These are phyloP conservation scores for Drosophila nigricruria DNA, from an alignment of 2,888 invertebrate genomes.

Conservation along the genomic window DNA sequence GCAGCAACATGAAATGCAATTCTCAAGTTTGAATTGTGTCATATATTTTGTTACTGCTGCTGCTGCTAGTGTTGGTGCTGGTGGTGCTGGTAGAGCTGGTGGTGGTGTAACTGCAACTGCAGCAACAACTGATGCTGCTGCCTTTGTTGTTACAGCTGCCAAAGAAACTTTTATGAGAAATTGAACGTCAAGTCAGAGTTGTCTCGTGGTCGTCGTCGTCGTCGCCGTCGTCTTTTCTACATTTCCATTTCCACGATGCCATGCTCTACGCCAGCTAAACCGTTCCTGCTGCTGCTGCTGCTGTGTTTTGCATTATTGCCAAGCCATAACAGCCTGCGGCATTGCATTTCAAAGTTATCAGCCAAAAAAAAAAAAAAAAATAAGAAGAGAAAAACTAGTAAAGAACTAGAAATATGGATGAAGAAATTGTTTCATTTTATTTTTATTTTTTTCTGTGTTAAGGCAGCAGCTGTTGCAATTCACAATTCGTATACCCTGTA, in stretches of 20 bases:
- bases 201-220: slow-evolving; percentile 20
- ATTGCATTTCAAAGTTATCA: slow-evolving; percentile 79
- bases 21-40: slow-evolving; percentile 73
- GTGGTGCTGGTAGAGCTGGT: background rate
- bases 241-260: slow-evolving; percentile 17
- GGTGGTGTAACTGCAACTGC: slow-evolving; percentile 18
- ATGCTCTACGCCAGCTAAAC: slow-evolving; percentile 5
- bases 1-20: slow-evolving; percentile 65
- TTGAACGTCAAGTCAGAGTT: slow-evolving; percentile 66
- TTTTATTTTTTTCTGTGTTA: slow-evolving; percentile 4
- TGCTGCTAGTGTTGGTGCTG: slow-evolving; percentile 8
- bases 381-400: slow-evolving; percentile 23
- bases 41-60: slow-evolving; percentile 43
- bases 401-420: slow-evolving; percentile 57
- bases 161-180: slow-evolving; percentile 74
- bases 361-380: slow-evolving; percentile 21
- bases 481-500: slow-evolving; percentile 29
- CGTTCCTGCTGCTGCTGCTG: slow-evolving; percentile 13
- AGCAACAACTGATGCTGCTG: background rate
- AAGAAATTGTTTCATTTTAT: slow-evolving; percentile 55
- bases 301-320: slow-evolving; percentile 77
- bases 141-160: slow-evolving; percentile 50
- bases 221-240: slow-evolving; percentile 7
- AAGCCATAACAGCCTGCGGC: slow-evolving; percentile 76
- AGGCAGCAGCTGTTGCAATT: slow-evolving; percentile 64